A percentile compares a stretch with the other conserved stretches of the same genome.
Evolutionary conservation across 2,797 vertebrate species (phyloP).

Genomic region (Phoxinus dragarum): DNA sequence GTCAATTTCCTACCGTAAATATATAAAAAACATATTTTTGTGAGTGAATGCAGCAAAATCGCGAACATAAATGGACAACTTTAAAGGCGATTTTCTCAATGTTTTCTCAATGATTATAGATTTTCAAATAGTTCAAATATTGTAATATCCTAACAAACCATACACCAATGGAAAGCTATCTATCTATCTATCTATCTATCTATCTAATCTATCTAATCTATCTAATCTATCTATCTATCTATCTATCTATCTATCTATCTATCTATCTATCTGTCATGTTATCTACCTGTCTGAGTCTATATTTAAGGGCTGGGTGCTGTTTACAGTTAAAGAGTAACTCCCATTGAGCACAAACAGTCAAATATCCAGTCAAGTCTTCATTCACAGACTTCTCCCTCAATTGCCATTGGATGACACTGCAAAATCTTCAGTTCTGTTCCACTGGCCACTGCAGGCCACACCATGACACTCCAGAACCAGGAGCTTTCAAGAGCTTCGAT

Average conservation of each 20-base stretch:
- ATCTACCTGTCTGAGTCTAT: background rate
- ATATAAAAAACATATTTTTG: too few relatives aligned
- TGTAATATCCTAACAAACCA: too few relatives aligned
- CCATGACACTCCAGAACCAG: background rate
- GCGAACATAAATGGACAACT: too few relatives aligned
- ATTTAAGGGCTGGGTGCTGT: background rate
- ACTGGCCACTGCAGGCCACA: conserved; percentile 29
- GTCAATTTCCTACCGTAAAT: too few relatives aligned
- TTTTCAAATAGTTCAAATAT: too few relatives aligned
- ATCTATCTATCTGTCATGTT: background rate
- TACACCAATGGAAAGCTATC: background rate
- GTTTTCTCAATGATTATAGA: too few relatives aligned
- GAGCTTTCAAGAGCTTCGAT: conserved; percentile 50
- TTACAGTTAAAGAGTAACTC: background rate
- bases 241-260: fast-evolving
- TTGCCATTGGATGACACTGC: conserved; percentile 4
- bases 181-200: background rate
- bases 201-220: background rate
- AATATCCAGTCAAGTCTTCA: conserved; percentile 14
- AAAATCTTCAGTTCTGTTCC: background rate
- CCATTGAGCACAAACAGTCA: background rate
- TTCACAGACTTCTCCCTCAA: background rate
- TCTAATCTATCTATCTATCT: background rate
- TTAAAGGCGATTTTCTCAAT: too few relatives aligned
- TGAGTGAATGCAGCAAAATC: too few relatives aligned